A percentile compares a stretch with the other conserved stretches of the same genome.
Conservation (phyloP, 2,888 invertebrate species). For the Melieria omissa region DNA sequence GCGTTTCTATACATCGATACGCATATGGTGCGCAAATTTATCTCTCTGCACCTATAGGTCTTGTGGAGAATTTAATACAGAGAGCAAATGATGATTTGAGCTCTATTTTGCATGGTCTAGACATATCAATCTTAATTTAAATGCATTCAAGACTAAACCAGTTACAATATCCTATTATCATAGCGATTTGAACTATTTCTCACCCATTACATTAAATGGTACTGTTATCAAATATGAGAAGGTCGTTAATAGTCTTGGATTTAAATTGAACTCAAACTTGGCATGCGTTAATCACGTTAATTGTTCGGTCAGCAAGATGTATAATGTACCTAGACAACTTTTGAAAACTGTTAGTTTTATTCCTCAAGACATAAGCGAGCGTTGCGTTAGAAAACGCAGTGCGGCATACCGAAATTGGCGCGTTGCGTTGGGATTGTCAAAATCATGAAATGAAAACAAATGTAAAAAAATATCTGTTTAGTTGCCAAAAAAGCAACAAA, state of each 20-base stretch:
- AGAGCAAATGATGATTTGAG: too few species aligned
- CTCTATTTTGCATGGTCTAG: not conserved
- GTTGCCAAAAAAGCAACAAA: too few species aligned
- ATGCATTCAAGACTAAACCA: not conserved
- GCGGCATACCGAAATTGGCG: too few species aligned
- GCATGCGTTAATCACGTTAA: not conserved
- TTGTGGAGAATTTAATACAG: too few species aligned
- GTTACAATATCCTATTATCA: not conserved
- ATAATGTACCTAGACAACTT: not conserved
- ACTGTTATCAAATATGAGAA: not conserved
- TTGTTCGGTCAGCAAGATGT: too few species aligned
- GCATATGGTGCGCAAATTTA: conserved; percentile 4
- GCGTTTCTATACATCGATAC: not conserved
- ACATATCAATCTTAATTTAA: not conserved
- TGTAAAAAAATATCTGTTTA: too few species aligned
- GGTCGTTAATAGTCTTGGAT: not conserved
- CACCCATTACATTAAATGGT: not conserved
- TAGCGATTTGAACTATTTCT: not conserved
- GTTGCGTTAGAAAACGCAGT: not conserved
- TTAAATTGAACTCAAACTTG: not conserved
- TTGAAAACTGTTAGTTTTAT: not conserved
- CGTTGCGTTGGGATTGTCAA: too few species aligned
- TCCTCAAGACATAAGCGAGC: not conserved
- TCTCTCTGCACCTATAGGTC: too few species aligned
- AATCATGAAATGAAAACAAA: too few species aligned